Conservation (phyloP, 2,888 invertebrate species). For the Ophioninae sp. region DNA sequence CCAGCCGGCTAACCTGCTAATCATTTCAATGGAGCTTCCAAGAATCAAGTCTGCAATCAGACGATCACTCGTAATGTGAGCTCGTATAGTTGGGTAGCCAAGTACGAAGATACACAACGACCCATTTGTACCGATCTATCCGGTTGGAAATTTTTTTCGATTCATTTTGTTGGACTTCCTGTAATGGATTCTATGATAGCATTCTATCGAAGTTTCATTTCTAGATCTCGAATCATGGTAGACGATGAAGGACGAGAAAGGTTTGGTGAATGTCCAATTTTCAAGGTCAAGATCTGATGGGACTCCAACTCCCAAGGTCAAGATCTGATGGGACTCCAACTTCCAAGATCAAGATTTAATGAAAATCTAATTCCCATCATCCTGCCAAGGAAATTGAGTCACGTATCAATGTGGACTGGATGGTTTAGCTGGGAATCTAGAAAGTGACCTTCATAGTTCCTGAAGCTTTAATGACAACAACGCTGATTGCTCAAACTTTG, state of each 20-base stretch:
- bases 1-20: constrained; percentile 68
- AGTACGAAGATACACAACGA: constrained; percentile 28
- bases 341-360: too few species aligned
- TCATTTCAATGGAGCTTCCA: constrained; percentile 71
- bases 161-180: constrained; percentile 7
- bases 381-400: not conserved
- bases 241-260: too few species aligned
- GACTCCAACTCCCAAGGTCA: too few species aligned
- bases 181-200: not conserved
- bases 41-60: constrained; percentile 67
- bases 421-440: too few species aligned
- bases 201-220: not conserved
- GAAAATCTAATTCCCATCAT: not conserved
- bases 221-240: not conserved
- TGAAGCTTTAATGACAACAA: not conserved
- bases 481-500: too few species aligned
- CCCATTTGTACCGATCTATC: constrained; percentile 30
- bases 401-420: too few species aligned
- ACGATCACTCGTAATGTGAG: constrained; percentile 11
- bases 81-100: not conserved
- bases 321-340: too few species aligned
- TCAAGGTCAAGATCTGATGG: too few species aligned
- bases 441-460: not conserved
- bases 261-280: too few species aligned
- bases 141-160: not conserved